These are phyloP conservation scores for Drosophila bifasciata DNA, from an alignment of 1,140 invertebrate species.

Conservation along the genomic window DNA sequence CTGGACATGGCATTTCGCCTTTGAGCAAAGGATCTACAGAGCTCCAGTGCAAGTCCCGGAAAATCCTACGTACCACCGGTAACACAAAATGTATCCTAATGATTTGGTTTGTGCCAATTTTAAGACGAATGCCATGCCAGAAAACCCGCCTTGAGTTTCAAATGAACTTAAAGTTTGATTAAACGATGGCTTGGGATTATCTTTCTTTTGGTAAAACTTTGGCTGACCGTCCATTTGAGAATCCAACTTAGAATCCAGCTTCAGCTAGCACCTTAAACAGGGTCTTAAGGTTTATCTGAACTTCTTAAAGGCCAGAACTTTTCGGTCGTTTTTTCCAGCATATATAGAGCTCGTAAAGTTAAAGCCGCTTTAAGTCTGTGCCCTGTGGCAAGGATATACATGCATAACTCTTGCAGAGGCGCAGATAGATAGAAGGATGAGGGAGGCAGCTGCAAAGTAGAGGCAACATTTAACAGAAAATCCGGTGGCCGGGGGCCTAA, in stretches of 20 bases:
- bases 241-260: too few relatives aligned
- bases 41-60: slow-evolving; percentile 15
- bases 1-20: slow-evolving; percentile 35
- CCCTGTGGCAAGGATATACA: slow-evolving; percentile 18
- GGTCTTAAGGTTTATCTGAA: too few relatives aligned
- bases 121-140: background rate
- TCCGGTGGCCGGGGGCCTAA: slow-evolving; percentile 47
- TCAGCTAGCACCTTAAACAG: too few relatives aligned
- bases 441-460: background rate
- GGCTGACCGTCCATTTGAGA: too few relatives aligned
- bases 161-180: background rate
- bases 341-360: too few relatives aligned
- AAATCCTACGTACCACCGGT: background rate
- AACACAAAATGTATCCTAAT: slow-evolving; percentile 14
- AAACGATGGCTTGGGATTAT: too few relatives aligned
- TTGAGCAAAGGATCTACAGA: slow-evolving; percentile 35
- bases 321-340: slow-evolving; percentile 12
- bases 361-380: slow-evolving; percentile 51
- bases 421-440: too few relatives aligned
- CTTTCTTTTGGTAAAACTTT: too few relatives aligned
- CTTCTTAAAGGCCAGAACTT: slow-evolving; percentile 34
- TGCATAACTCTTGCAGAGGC: background rate
- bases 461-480: slow-evolving; percentile 54
- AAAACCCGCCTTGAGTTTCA: background rate
- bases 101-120: slow-evolving; percentile 29